Percentiles rank a stretch among this genome's conserved stretches.
Evolutionary conservation across 2,113 vertebrate species (phyloP).

Genomic region (Nesospiza acunhae): DNA sequence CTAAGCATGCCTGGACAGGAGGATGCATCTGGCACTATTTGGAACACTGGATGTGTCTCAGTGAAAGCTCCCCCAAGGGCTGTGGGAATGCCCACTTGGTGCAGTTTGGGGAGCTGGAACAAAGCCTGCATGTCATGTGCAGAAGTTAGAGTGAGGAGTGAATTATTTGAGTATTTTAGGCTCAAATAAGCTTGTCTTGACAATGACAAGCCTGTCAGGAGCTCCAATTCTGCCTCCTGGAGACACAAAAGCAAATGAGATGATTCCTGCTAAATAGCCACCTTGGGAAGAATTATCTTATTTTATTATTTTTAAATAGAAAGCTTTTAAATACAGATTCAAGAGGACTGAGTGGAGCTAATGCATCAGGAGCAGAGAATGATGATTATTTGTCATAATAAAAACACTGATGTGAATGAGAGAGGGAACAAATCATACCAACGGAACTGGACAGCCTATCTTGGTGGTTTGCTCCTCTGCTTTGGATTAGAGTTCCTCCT

Average conservation of each 20-base stretch:
- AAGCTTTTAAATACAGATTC: background rate
- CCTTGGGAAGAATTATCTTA: background rate
- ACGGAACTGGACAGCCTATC: background rate
- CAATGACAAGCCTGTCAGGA: background rate
- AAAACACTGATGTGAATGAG: background rate
- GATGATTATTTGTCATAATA: background rate
- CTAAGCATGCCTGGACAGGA: slow-evolving; percentile 41
- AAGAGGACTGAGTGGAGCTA: background rate
- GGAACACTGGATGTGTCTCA: background rate
- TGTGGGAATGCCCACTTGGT: background rate
- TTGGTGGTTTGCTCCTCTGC: background rate
- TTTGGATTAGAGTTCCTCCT: background rate
- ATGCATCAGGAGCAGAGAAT: background rate
- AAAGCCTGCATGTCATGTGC: background rate
- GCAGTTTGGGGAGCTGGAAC: background rate
- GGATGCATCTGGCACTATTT: background rate
- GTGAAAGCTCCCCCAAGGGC: background rate
- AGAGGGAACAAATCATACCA: background rate
- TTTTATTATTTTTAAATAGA: slow-evolving; percentile 22
- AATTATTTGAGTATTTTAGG: background rate
- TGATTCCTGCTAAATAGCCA: slow-evolving; percentile 9
- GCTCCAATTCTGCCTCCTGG: background rate
- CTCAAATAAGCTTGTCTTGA: background rate
- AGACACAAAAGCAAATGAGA: slow-evolving; percentile 16
- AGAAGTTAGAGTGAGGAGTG: background rate